Conservation (phyloP, 2,797 vertebrate genomes). For the Pangasius djambal region DNA sequence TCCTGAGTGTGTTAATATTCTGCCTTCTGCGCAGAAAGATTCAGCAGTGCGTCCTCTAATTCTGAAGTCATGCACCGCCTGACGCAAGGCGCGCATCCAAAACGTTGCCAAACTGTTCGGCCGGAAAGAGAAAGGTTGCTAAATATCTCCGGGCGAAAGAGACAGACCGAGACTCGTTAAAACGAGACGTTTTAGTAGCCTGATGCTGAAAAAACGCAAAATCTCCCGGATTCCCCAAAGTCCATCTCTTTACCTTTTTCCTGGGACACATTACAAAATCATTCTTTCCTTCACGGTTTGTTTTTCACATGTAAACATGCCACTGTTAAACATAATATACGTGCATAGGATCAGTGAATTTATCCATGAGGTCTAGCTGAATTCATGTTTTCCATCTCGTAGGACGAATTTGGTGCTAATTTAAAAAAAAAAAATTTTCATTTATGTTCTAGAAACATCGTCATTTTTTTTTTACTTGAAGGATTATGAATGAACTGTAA, state of each 20-base stretch:
- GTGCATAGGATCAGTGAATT: background rate
- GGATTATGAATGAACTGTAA: background rate
- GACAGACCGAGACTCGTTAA: background rate
- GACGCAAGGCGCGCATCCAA: background rate
- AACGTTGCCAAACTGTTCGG: background rate
- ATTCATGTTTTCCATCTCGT: background rate
- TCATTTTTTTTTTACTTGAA: background rate
- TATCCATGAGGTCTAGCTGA: background rate
- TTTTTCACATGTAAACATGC: background rate
- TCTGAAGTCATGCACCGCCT: background rate
- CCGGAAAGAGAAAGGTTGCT: background rate
- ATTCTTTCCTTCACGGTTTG: background rate
- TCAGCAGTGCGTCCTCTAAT: background rate
- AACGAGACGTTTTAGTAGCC: too few species aligned
- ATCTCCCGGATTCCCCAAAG: too few species aligned
- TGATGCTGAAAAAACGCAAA: too few species aligned
- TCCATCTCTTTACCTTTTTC: background rate
- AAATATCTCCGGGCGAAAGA: too few species aligned
- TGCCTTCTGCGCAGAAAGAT: background rate
- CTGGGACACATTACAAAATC: background rate
- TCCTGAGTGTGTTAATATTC: background rate
- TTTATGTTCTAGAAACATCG: background rate
- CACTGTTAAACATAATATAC: background rate
- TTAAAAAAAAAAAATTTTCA: background rate
- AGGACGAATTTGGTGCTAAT: background rate